phyloP scores from a whole-genome alignment of 2,113 vertebrate genomes.

The Helogale parvula region DNA sequence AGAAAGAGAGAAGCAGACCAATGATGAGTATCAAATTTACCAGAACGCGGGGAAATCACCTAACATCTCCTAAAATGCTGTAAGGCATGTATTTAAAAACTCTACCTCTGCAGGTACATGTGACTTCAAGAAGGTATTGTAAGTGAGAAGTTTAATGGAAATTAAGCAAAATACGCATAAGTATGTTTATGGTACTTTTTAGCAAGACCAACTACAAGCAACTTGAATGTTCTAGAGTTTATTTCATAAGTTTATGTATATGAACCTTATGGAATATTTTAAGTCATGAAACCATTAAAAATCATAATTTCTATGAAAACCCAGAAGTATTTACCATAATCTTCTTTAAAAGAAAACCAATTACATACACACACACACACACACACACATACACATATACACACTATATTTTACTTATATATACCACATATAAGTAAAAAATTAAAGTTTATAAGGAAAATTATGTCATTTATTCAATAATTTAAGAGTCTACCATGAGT shows the following conservation, averaged over 20 bases:
- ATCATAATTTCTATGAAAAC: not conserved
- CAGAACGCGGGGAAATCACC: not conserved
- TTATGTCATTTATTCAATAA: not conserved
- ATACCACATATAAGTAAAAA: not conserved
- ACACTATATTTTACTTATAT: not conserved
- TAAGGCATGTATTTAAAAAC: not conserved
- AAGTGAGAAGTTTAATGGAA: not conserved
- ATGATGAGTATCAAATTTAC: not conserved
- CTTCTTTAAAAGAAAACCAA: conserved; percentile 1
- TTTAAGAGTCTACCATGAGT: not conserved
- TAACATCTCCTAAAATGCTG: not conserved
- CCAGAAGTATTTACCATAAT: not conserved
- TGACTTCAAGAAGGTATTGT: not conserved
- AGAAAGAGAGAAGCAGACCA: not conserved
- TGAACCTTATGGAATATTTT: not conserved
- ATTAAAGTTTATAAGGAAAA: not conserved
- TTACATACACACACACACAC: not conserved
- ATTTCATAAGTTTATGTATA: not conserved
- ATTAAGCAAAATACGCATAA: not conserved
- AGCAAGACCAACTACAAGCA: not conserved
- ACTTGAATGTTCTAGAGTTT: not conserved
- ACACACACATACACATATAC: not conserved
- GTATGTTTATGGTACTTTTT: not conserved
- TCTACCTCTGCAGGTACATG: not conserved
- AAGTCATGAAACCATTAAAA: not conserved